Evolutionary conservation across 2,797 vertebrate species (phyloP), one percentile per base, ranked within the genome.

Genomic region (Buphagus erythrorhynchus): DNA sequence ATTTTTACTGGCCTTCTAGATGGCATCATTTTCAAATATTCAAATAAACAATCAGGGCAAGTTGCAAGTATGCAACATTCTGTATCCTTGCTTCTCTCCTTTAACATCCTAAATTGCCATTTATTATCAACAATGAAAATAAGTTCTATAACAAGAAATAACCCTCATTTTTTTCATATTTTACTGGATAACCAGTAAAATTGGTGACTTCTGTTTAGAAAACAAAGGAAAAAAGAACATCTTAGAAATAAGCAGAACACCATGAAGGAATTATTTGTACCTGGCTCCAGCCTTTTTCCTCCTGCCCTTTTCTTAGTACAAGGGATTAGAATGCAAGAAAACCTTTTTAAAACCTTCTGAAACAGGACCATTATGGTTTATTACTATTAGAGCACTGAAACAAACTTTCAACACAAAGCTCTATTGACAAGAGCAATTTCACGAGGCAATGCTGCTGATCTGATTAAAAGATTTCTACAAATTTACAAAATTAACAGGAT

Each of bases 391-490:
- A 88, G 26, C 3, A 5, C 35, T 58, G 55, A 72, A 92, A 57
- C 11, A 67, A 58, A 19, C 55, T 63, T 76, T 75, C 63, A 73
- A 84, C 45, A 96, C 61, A 96, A 90, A 87, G 74, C 28, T 74
- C 77, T 67, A 90, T 26, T 87, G 74, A 85, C 40, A 71, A 69
- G 40, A 52, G 43, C 26, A 33, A 51, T 92, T 92, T 65, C 86
- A 94, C 0, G 0, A 88, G 54, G 82, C 35, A 84, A 13, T 29
- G 18, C 61, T 52, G 52, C 74, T 71, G 65, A 96, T 91, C 80
- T 0, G 71, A 93, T 89, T 94, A 91, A 86, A 69, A 92, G 57
- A 82, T 87, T 91, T 87, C 61, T 45, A 38, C 7, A 36, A 71
- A 6, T 83, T 73, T 35, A 61, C 0, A 0, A 86, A 82, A 90